Conservation (phyloP, 2,888 invertebrate species). For the Lithophane leautieri region DNA sequence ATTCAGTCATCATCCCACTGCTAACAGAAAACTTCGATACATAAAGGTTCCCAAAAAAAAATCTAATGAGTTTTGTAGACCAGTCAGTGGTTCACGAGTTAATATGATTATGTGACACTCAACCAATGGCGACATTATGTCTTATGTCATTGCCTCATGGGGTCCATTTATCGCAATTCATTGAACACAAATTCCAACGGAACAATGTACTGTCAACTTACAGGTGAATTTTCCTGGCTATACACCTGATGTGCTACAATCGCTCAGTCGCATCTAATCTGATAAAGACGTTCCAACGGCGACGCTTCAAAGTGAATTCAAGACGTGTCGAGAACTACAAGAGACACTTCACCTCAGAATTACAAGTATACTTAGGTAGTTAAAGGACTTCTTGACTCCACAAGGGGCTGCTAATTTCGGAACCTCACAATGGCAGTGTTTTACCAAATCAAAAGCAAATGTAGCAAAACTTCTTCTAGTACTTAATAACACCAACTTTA, state of each 20-base stretch:
- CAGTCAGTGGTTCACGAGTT: background rate
- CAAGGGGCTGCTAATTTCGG: constrained; percentile 7
- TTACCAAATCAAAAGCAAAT: background rate
- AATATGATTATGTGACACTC: background rate
- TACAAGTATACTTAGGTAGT: constrained; percentile 9
- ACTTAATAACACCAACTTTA: background rate
- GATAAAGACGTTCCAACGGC: constrained; percentile 26
- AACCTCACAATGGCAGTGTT: background rate
- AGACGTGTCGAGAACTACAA: constrained; percentile 29
- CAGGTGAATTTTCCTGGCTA: constrained; percentile 5
- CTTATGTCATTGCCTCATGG: background rate
- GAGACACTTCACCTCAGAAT: constrained; percentile 25
- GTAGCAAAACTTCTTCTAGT: background rate
- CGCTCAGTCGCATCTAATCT: constrained; percentile 25
- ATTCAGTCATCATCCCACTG: background rate
- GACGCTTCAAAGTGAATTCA: constrained; percentile 19
- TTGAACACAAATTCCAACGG: constrained; percentile 4
- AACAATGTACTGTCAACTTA: background rate
- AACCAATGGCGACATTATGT: background rate
- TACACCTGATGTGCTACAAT: constrained; percentile 20
- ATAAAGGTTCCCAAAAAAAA: background rate
- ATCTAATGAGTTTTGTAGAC: background rate
- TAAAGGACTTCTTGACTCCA: constrained; percentile 5
- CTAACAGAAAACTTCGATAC: background rate
- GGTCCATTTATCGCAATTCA: background rate